phyloP scores from a whole-genome alignment of 2,797 vertebrate genomes.

The Chelon labrosus region DNA sequence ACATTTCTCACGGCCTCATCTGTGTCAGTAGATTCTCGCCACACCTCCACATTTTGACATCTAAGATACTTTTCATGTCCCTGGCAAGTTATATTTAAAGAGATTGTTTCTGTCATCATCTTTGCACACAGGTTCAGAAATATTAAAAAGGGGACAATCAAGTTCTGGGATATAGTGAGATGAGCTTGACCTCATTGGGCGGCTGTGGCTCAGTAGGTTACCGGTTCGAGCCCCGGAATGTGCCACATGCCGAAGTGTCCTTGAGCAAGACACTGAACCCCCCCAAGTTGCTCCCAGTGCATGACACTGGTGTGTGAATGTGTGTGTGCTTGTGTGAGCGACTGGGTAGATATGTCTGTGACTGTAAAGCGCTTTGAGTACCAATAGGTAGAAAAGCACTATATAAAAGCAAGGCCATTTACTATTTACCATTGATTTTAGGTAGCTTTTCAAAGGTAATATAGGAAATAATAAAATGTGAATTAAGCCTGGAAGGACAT shows the following conservation, averaged over 20 bases:
- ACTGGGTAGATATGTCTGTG: too few relatives aligned
- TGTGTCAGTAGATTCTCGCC: conserved; percentile 52
- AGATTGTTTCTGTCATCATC: not conserved
- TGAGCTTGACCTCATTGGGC: too few relatives aligned
- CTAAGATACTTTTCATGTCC: conserved; percentile 21
- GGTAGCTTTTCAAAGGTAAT: conserved; percentile 1
- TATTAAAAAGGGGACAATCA: conserved; percentile 12
- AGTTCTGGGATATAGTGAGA: conserved; percentile 3
- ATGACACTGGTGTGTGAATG: too few relatives aligned
- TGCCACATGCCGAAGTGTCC: too few relatives aligned
- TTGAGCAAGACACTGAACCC: too few relatives aligned
- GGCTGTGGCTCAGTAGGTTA: too few relatives aligned
- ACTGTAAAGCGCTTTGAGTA: too few relatives aligned
- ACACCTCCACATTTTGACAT: conserved; percentile 37
- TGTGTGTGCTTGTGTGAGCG: too few relatives aligned
- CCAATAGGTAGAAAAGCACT: too few relatives aligned
- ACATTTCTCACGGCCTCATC: conserved; percentile 65
- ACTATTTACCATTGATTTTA: conserved; percentile 38
- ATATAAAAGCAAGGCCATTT: too few relatives aligned
- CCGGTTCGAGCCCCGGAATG: too few relatives aligned
- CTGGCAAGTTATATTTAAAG: conserved; percentile 24
- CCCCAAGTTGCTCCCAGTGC: too few relatives aligned
- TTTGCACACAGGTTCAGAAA: conserved; percentile 7
- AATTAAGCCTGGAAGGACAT: conserved; percentile 1
- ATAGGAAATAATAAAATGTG: conserved; percentile 28